Evolutionary conservation across 2,888 invertebrate species (phyloP), one percentile per base, ranked within the genome.

Genomic region (Marronus borbonicus): DNA sequence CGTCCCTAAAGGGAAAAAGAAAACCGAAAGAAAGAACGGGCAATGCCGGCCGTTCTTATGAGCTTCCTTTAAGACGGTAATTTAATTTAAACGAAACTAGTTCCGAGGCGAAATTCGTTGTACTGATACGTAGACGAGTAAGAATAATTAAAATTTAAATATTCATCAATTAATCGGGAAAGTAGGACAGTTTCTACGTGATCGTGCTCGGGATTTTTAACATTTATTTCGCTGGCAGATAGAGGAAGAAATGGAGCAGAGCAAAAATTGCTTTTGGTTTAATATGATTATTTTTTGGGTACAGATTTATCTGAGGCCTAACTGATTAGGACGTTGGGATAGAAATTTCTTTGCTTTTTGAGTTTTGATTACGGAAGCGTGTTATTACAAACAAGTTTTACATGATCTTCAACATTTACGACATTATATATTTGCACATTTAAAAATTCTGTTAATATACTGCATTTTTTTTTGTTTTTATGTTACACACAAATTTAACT

Each of bases 121-220:
- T 52, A 52, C 4, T 17, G 52, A n/a, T 52, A 52, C n/a, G n/a
- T 52, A 52, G n/a, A 17, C 52, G 52, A 17, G n/a, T n/a, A 52
- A 52, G 52, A 14, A 1, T 52, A 52, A 52, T 52, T 52, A 52
- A 52, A 1, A 52, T 52, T 52, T 52, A 52, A 52, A 52, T 52
- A 52, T 52, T 52, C 52, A 52, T 52, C 52, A 52, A 52, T 52
- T 52, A 52, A 52, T 7, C 52, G n/a, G n/a, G 52, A 52, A 52
- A 52, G 52, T 17, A 14, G 52, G n/a, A n/a, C 44, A 44, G 8
- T 44, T 8, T 44, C 44, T 52, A 17, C 7, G 52, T 17, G 52
- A 52, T n/a, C 52, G 17, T 14, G n/a, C 44, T 52, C 2, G 3
- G 52, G 52, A 52, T 52, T n/a, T 52, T 52, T n/a, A 52, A 52